Percentiles rank a stretch among this genome's conserved stretches.
Conservation (phyloP, 2,888 invertebrate species). For the Folsomia candida region DNA sequence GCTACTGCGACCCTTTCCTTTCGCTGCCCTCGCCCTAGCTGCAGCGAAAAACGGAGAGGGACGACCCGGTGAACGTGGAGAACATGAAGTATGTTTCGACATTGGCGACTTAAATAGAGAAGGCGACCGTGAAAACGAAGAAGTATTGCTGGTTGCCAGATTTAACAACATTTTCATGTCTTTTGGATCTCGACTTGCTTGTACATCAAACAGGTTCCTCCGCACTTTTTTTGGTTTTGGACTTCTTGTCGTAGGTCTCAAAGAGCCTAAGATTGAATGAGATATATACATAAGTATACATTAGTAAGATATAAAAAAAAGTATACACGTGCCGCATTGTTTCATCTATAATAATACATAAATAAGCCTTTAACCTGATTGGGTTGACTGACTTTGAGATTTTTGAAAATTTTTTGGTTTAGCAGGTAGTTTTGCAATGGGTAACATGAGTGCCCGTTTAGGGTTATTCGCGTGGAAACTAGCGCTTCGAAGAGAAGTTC, state of each 20-base stretch:
- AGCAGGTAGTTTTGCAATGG: not conserved
- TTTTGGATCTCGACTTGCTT: constrained; percentile 27
- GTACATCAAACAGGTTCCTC: constrained; percentile 39
- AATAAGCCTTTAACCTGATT: not conserved
- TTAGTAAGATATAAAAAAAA: too few species aligned
- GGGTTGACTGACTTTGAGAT: not conserved
- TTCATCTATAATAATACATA: too few species aligned
- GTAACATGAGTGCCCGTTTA: constrained; percentile 27
- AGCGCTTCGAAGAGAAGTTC: constrained; percentile 18
- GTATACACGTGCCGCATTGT: too few species aligned
- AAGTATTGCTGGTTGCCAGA: constrained; percentile 13
- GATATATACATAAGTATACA: too few species aligned
- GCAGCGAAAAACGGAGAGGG: constrained; percentile 28
- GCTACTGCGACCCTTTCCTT: constrained; percentile 5
- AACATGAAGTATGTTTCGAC: constrained; percentile 8
- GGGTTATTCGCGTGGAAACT: constrained; percentile 33
- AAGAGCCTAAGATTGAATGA: not conserved
- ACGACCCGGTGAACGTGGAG: constrained; percentile 22
- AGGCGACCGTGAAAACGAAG: constrained; percentile 24
- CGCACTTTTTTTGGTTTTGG: constrained; percentile 35
- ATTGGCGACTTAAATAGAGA: constrained; percentile 31
- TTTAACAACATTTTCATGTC: constrained; percentile 30
- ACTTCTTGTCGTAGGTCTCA: not conserved
- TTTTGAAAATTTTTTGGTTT: not conserved
- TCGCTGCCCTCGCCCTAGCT: constrained; percentile 11